A percentile compares a stretch with the other conserved stretches of the same genome.
phyloP scores from a whole-genome alignment of 2,888 invertebrate genomes.

The Agrochola circellaris region DNA sequence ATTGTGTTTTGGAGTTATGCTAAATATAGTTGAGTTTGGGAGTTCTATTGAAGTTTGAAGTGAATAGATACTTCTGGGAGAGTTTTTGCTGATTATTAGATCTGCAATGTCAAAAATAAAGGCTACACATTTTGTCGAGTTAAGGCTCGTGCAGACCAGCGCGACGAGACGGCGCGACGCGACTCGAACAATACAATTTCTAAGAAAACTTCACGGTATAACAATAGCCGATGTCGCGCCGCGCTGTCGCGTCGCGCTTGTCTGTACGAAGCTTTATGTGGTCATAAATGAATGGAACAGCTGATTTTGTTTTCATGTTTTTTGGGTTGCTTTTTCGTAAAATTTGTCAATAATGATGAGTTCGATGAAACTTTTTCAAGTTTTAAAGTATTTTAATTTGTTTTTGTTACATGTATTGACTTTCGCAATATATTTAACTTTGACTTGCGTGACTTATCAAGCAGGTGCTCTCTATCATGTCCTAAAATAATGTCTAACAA shows the following conservation, averaged over 20 bases:
- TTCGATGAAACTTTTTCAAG: background rate
- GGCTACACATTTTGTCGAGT: background rate
- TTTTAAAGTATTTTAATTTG: background rate
- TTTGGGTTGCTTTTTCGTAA: background rate
- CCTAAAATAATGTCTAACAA: slow-evolving; percentile 9
- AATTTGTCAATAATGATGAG: background rate
- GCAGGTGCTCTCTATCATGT: slow-evolving; percentile 22
- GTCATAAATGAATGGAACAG: background rate
- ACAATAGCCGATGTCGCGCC: too few species aligned
- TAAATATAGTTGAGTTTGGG: background rate
- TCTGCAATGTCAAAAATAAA: background rate
- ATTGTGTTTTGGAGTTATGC: slow-evolving; percentile 2
- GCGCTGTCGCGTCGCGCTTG: too few species aligned
- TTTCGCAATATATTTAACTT: background rate
- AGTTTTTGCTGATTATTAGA: background rate
- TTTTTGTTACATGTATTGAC: background rate
- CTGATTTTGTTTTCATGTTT: background rate
- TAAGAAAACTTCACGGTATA: too few species aligned
- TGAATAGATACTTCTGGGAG: too few species aligned
- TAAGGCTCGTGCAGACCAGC: too few species aligned
- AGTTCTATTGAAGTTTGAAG: background rate
- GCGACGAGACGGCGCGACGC: too few species aligned
- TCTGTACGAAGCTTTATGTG: too few species aligned
- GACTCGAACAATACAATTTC: too few species aligned
- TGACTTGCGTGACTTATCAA: background rate